phyloP scores from a whole-genome alignment of 1,140 invertebrate genomes.

The Bathynomus jamesi region DNA sequence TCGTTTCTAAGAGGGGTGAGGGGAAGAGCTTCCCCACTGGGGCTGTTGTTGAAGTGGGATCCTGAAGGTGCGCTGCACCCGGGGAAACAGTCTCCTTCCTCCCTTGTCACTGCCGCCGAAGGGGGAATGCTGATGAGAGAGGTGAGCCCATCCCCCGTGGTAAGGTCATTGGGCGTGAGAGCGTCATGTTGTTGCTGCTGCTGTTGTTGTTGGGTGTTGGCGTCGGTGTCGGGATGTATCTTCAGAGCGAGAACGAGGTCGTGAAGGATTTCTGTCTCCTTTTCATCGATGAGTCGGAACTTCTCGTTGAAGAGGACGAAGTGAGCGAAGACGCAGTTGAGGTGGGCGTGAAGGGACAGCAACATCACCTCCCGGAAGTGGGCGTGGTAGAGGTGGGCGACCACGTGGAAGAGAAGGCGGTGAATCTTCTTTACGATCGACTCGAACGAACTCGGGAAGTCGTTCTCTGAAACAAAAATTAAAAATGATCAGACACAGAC shows the following conservation, averaged over 20 bases:
- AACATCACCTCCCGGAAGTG: slow-evolving; percentile 92
- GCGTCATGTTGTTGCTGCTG: background rate
- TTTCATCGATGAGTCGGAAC: slow-evolving; percentile 86
- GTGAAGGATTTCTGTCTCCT: slow-evolving; percentile 89
- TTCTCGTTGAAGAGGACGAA: slow-evolving; percentile 75
- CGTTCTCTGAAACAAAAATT: slow-evolving; percentile 62
- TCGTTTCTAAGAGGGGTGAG: too few relatives aligned
- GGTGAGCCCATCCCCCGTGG: background rate
- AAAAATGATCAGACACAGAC: slow-evolving; percentile 21
- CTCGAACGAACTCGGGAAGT: slow-evolving; percentile 91
- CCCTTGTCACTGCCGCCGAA: background rate
- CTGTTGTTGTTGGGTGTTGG: background rate
- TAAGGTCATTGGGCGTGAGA: background rate
- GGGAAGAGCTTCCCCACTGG: too few relatives aligned
- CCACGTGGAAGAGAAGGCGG: slow-evolving; percentile 90
- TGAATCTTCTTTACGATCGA: slow-evolving; percentile 91
- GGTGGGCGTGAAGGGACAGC: slow-evolving; percentile 74
- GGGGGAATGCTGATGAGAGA: background rate
- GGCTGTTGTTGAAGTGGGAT: too few relatives aligned
- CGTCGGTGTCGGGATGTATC: slow-evolving; percentile 36
- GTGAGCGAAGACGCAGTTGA: slow-evolving; percentile 85
- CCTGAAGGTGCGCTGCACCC: too few relatives aligned
- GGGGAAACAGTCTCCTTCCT: too few relatives aligned
- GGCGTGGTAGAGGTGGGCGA: slow-evolving; percentile 95
- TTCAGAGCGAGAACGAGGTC: slow-evolving; percentile 48